Base-by-base conservation (phyloP, 2,113 vertebrate species). In the Tragelaphus strepsiceros region DNA sequence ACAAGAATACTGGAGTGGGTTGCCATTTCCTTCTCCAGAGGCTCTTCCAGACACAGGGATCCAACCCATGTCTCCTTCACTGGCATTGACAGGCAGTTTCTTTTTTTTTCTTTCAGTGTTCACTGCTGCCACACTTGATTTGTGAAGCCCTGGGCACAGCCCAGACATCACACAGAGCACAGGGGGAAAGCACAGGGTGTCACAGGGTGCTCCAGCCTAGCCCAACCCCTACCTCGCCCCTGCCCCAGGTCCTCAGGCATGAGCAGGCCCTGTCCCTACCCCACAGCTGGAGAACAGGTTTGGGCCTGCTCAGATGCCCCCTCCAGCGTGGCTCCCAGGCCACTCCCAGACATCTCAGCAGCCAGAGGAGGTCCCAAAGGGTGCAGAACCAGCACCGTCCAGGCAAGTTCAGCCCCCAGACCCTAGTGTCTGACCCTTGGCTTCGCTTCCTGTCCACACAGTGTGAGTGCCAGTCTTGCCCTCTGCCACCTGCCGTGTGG, bases 81-180 rank as follows among this genome's bases (percentile, higher is more conserved):
- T 39, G n/a, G n/a, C 67, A 39, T 11, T 71, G n/a, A n/a, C 64
- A 71, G n/a, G 64, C 64, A 71, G 17, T 35, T 71, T 35, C 64
- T 14, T 61, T 32, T 7, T 5, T 35, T 71, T 35, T 35, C 21
- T 71, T 39, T 13, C n/a, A 35, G 80, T n/a, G 54, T 88, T 54
- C 53, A 9, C 6, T 32, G 83, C 64, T 93, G 94, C 83, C 89
- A 96, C 43, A 96, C 90, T 97, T 97, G 97, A 97, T 98, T 98
- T 88, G 56, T 71, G 90, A 97, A 97, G 94, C 96, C 94, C 88
- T 1, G 88, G 96, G 97, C 96, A 93, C 94, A 97, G 98, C 96
- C 97, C 88, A 92, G 97, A 97, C 92, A 95, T 54, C n/a, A 59
- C 53, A 91, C 3, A 96, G 28, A 67, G 46, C 90, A 92, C 43